These are phyloP conservation scores for Hirudo medicinalis DNA, from an alignment of 1,140 invertebrate genomes.

Conservation along the genomic window DNA sequence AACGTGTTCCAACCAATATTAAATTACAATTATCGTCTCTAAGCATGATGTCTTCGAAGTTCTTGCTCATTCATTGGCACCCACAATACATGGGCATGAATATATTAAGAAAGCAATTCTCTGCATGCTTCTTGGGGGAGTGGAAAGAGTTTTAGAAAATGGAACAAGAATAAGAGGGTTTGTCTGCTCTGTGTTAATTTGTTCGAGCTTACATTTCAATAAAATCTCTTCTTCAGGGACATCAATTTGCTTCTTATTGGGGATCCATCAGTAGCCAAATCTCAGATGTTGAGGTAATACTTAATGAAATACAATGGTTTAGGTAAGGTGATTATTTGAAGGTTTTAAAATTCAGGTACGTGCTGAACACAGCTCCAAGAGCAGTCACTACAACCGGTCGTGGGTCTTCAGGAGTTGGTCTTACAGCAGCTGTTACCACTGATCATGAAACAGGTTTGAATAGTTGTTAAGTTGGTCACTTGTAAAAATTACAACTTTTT, in stretches of 20 bases:
- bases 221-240: conserved; percentile 52
- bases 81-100: conserved; percentile 93
- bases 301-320: background rate
- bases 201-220: conserved; percentile 12
- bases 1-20: background rate
- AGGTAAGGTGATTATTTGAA: background rate
- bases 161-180: conserved; percentile 86
- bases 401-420: conserved; percentile 86
- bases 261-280: conserved; percentile 97
- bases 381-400: conserved; percentile 93
- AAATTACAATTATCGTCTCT: background rate
- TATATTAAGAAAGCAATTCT: conserved; percentile 93
- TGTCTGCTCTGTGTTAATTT: conserved; percentile 9
- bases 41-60: conserved; percentile 72
- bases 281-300: conserved; percentile 61
- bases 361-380: conserved; percentile 78
- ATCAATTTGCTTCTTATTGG: conserved; percentile 94
- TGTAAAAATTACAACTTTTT: background rate
- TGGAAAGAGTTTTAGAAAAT: conserved; percentile 87
- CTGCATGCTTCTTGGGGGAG: conserved; percentile 83
- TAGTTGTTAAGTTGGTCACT: background rate
- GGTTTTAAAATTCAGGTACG: conserved; percentile 53
- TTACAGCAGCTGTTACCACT: conserved; percentile 92
- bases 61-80: conserved; percentile 79
- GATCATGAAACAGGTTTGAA: conserved; percentile 72